Percentiles rank a stretch among this genome's conserved stretches.
These are phyloP conservation scores for Nannoperca australis DNA, from an alignment of 2,797 vertebrate genomes.

Conservation along the genomic window DNA sequence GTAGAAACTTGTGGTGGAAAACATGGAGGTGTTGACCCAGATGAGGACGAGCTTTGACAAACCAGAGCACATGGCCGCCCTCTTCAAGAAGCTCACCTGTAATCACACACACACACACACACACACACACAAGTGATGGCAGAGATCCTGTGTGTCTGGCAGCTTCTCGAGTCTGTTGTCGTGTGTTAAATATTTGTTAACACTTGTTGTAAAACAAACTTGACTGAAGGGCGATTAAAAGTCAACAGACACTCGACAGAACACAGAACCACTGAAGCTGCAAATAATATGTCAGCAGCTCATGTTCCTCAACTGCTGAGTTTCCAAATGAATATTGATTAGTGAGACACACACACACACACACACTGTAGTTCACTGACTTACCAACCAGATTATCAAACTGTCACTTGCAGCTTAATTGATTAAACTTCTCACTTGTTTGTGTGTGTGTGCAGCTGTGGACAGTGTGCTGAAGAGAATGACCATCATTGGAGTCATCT, in stretches of 20 bases:
- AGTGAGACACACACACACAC: neutral
- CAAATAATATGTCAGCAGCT: too few relatives aligned
- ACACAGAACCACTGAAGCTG: neutral
- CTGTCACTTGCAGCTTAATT: neutral
- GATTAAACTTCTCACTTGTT: neutral
- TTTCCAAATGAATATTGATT: neutral
- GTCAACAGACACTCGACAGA: neutral
- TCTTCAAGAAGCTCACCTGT: conserved; percentile 98
- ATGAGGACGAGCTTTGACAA: conserved; percentile 99
- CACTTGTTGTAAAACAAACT: neutral
- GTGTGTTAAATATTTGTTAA: neutral
- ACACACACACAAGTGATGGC: neutral
- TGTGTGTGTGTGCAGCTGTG: conserved; percentile 86
- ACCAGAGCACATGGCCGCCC: conserved; percentile 98
- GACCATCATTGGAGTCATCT: conserved; percentile 98
- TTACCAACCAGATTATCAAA: neutral
- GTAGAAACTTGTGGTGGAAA: conserved; percentile 99
- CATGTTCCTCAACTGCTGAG: neutral
- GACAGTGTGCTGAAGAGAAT: conserved; percentile 99
- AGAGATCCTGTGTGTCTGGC: too few relatives aligned
- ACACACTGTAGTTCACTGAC: neutral
- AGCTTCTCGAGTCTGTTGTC: neutral
- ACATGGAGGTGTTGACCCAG: conserved; percentile 97
- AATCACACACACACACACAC: conserved; percentile 26
- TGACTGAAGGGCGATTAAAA: neutral